A percentile compares a stretch with the other conserved stretches of the same genome.
Evolutionary conservation across 2,797 vertebrate species (phyloP).

Genomic region (Hydrocynus forskahlii): DNA sequence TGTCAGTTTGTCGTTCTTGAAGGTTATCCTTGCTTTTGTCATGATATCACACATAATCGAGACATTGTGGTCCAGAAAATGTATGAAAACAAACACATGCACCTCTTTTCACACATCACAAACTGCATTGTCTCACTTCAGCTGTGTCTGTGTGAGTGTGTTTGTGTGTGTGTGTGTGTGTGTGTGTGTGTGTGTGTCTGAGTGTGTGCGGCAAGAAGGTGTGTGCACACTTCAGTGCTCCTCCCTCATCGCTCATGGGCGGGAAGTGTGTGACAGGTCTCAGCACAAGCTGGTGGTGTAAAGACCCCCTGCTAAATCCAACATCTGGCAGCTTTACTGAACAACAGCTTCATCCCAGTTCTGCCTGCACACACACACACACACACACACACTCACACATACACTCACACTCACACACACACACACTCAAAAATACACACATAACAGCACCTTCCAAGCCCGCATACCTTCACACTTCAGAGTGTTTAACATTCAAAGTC

Average conservation of each 20-base stretch:
- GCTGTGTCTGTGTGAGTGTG: too few relatives aligned
- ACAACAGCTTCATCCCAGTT: neutral
- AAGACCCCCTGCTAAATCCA: neutral
- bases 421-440: too few relatives aligned
- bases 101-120: neutral
- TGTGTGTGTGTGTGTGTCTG: conserved; percentile 21
- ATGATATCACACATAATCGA: too few relatives aligned
- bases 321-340: conserved; percentile 29
- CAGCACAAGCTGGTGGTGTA: conserved; percentile 3
- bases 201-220: too few relatives aligned
- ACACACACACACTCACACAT: too few relatives aligned
- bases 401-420: too few relatives aligned
- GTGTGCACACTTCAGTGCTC: neutral
- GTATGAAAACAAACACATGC: too few relatives aligned
- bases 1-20: too few relatives aligned
- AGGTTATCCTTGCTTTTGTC: too few relatives aligned
- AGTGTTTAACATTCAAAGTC: neutral
- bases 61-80: too few relatives aligned
- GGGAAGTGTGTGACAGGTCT: conserved; percentile 14
- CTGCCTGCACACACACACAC: neutral
- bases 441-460: neutral
- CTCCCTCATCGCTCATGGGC: conserved; percentile 2
- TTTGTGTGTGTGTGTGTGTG: too few relatives aligned
- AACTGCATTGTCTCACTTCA: neutral
- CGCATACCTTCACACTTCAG: neutral